Evolutionary conservation across 2,888 invertebrate species (phyloP), one percentile per base, ranked within the genome.

Genomic region (Bombylius major): DNA sequence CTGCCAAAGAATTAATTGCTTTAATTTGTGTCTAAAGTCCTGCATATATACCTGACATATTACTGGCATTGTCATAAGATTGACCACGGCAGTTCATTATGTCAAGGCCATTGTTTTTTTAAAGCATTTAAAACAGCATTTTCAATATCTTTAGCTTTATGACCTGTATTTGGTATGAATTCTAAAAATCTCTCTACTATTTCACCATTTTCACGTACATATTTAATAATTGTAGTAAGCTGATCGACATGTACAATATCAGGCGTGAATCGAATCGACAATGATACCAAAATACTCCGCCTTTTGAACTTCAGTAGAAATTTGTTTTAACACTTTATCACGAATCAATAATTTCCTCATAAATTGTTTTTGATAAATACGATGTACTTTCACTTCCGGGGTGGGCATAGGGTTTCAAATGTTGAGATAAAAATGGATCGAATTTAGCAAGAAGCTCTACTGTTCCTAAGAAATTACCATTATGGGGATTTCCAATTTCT

Each of bases 21-120:
- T 58, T 57, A 62, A 66, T 65, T 58, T 64, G 63, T 57, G 65
- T 54, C 63, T 68, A 66, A 47, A 68, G 61, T 57, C 66, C 65
- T 59, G 61, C 64, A 61, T 69, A 61, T 52, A 59, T 61, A 56
- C 67, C 63, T 44, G 65, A 61, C 66, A 67, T 67, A 62, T 68
- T 67, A 47, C 63, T 59, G 46, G 63, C 68, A 59, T 57, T 56
- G 9, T 57, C 59, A 42, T 59, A 57, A 23, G 53, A 50, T 55
- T 57, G 55, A 23, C 44, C 56, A 8, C 55, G 46, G 36, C 48
- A 59, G 39, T 59, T 48, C 31, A 34, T 50, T 33, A 56, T 56
- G 34, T 54, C 32, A 13, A 54, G 12, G 5, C 14, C 14, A n/a
- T 39, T 49, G 5, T 34, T 51, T 36, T 23, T 51, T 47, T 34